These are phyloP conservation scores for Poeciliopsis retropinna DNA, from an alignment of 2,113 vertebrate species.

Conservation along the genomic window DNA sequence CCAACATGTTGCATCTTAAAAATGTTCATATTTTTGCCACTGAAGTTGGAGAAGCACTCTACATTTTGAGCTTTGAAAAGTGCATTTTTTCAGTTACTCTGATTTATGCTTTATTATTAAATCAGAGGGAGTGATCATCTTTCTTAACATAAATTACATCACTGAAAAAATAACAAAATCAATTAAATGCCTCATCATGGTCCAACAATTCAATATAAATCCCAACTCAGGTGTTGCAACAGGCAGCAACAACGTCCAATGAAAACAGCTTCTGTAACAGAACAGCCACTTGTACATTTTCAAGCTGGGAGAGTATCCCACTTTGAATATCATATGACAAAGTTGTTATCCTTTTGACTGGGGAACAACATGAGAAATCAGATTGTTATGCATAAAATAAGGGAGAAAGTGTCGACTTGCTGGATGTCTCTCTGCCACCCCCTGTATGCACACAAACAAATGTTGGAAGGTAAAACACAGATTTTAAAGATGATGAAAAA, in stretches of 20 bases:
- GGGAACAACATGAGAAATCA: not conserved
- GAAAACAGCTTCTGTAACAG: slow-evolving; percentile 9
- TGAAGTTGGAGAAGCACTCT: not conserved
- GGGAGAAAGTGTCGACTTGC: slow-evolving; percentile 13
- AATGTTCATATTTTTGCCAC: not conserved
- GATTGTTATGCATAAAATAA: slow-evolving; percentile 8
- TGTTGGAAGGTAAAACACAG: not conserved
- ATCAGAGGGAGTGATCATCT: not conserved
- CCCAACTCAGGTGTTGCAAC: not conserved
- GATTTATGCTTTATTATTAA: not conserved
- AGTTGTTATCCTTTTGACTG: not conserved
- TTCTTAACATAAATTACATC: not conserved
- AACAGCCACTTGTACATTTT: slow-evolving; percentile 22
- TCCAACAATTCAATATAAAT: slow-evolving; percentile 9
- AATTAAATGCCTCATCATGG: not conserved
- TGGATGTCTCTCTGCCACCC: slow-evolving; percentile 4
- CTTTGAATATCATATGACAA: not conserved
- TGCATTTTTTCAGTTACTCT: not conserved
- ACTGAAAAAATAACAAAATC: not conserved
- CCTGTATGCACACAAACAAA: slow-evolving; percentile 31
- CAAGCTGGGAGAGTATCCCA: not conserved
- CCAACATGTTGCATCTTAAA: not conserved
- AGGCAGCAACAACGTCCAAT: not conserved
- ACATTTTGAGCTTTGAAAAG: not conserved
- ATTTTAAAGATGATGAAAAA: not conserved